Base-by-base conservation (phyloP, 2,113 vertebrate genomes). In the Otus sunia region DNA sequence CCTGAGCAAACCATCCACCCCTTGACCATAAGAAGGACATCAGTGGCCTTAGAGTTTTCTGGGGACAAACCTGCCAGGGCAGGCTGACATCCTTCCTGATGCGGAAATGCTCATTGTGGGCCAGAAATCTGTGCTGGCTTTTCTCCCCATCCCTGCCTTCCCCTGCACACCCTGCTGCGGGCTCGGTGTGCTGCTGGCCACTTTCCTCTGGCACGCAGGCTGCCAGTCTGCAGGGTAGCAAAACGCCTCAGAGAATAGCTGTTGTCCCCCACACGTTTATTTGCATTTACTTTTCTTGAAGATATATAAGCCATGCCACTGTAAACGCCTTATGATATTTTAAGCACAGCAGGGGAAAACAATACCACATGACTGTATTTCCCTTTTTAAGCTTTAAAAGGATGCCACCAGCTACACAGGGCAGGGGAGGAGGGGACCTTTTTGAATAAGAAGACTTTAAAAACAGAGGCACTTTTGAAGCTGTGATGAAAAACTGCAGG, bases 121-220 rank as follows among this genome's bases (percentile, higher is more conserved):
- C 39, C 53, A 88, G 50, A 66, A 86, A 76, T 7, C 36, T 5
- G 1, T 30, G 23, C 5, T 29, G 32, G 19, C 29, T 88, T 93
- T 79, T 60, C 37, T 55, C 43, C 27, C 8, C 2, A 3, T 18
- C 43, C 2, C 3, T 53, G 83, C 66, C 62, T 74, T 82, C 18
- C 39, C 30, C 0, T 4, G 23, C 1, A 4, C 5, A n/a, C 8
- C 18, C 23, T 62, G 23, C 32, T 39, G n/a, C 10, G 3, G 3
- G 41, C 0, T 59, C 0, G 4, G 37, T 25, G 56, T 45, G 89
- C 43, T 5, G 7, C 47, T 0, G 0, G 25, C 59, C 6, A 1
- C 55, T 64, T 43, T 69, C 14, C 52, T 32, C 41, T 25, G 52
- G 58, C 68, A 45, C 10, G 3, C 2, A 4, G 19, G 53, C 63